These are phyloP conservation scores for Aurelia sp. DNA, from an alignment of 30 jellyfish, hydroid and myxozoan genomes.

Conservation along the genomic window DNA sequence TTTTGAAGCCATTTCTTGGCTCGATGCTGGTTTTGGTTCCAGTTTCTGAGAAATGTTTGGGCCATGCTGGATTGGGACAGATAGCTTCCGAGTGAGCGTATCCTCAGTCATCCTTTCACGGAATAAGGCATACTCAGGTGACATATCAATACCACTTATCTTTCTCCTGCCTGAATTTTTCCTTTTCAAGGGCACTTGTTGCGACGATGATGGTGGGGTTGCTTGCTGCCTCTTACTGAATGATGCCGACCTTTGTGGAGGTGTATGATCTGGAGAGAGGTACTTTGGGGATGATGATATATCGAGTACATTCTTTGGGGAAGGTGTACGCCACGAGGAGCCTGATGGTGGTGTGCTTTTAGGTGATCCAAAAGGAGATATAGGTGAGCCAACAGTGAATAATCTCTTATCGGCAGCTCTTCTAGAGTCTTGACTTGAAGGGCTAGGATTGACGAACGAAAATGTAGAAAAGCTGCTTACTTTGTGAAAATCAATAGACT, in stretches of 20 bases:
- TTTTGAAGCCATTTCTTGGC: neutral
- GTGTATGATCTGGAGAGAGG: constrained; percentile 31
- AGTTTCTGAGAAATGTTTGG: neutral
- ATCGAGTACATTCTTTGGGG: constrained; percentile 28
- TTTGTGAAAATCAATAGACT: too few species aligned
- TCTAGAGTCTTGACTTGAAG: neutral
- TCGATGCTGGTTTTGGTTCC: neutral
- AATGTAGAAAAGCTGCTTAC: too few species aligned
- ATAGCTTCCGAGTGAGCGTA: constrained; percentile 10
- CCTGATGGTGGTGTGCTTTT: constrained; percentile 61
- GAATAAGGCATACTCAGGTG: constrained; percentile 52
- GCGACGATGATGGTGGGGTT: constrained; percentile 5
- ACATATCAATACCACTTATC: constrained; percentile 38
- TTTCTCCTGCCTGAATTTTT: constrained; percentile 35
- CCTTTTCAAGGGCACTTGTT: constrained; percentile 25
- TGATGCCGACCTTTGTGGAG: constrained; percentile 29
- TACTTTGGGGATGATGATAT: constrained; percentile 31
- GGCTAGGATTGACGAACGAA: neutral
- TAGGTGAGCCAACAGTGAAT: constrained; percentile 73
- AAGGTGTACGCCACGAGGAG: constrained; percentile 55
- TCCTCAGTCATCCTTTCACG: constrained; percentile 27
- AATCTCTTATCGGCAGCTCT: constrained; percentile 17
- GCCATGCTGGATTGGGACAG: constrained; percentile 4
- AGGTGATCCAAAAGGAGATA: constrained; percentile 65
- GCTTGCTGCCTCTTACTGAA: neutral